Evolutionary conservation across 2,888 invertebrate species (phyloP).

Genomic region (Callimorpha dominula): DNA sequence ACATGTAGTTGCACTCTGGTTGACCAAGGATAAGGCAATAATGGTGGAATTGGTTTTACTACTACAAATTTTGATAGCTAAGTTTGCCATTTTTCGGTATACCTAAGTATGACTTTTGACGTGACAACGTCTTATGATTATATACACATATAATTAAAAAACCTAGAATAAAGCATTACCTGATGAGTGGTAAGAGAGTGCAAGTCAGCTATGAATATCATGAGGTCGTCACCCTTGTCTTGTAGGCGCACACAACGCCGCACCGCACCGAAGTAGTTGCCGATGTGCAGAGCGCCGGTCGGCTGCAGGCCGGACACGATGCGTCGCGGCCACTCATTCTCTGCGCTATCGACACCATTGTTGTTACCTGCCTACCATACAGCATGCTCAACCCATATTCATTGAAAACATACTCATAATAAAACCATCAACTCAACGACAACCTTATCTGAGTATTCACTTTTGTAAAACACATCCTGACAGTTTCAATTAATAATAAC

Average conservation of each 20-base stretch:
- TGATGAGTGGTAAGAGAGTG: conserved; percentile 96
- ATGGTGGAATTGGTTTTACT: too few relatives aligned
- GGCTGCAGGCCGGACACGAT: conserved; percentile 99
- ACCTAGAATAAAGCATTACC: conserved; percentile 69
- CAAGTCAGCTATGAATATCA: conserved; percentile 95
- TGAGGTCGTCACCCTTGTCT: conserved; percentile 89
- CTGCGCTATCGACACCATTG: conserved; percentile 15
- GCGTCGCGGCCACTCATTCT: conserved; percentile 82
- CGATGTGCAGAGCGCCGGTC: conserved; percentile 96
- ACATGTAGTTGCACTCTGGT: too few relatives aligned
- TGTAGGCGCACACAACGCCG: conserved; percentile 95
- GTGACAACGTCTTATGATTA: too few relatives aligned
- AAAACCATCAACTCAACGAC: not conserved
- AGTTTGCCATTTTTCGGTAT: too few relatives aligned
- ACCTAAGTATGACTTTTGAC: too few relatives aligned
- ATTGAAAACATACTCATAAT: not conserved
- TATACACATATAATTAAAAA: not conserved
- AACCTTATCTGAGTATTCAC: not conserved
- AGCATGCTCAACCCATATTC: not conserved
- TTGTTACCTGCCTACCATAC: conserved; percentile 32
- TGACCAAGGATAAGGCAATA: too few relatives aligned
- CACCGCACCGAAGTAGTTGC: conserved; percentile 98
- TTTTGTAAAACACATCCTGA: too few relatives aligned
- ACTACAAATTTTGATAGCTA: too few relatives aligned
- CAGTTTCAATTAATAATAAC: too few relatives aligned